phyloP scores from a whole-genome alignment of 2,888 invertebrate genomes.

The Zaprionus lineosus region DNA sequence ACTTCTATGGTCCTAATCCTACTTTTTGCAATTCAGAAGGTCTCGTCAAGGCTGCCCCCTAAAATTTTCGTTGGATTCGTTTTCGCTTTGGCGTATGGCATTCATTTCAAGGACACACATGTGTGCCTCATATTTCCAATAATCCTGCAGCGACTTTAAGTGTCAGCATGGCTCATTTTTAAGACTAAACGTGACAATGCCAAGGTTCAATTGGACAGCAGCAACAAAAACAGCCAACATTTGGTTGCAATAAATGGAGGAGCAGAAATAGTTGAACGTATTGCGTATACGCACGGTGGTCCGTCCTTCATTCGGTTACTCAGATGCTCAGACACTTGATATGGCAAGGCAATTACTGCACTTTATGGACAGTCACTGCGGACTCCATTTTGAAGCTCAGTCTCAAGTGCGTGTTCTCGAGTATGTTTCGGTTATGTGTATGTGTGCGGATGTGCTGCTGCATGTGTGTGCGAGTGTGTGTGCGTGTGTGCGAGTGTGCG shows the following conservation, averaged over 20 bases:
- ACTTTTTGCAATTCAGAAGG: too few relatives aligned
- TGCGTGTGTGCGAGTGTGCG: slow-evolving; percentile 2
- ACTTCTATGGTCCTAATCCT: too few relatives aligned
- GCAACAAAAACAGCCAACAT: not conserved
- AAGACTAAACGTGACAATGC: slow-evolving; percentile 60
- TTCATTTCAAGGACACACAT: slow-evolving; percentile 43
- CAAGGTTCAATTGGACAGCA: slow-evolving; percentile 38
- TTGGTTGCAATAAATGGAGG: not conserved
- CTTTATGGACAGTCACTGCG: slow-evolving; percentile 1
- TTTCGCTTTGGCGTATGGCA: slow-evolving; percentile 18
- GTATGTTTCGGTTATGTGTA: not conserved
- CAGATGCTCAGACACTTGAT: slow-evolving; percentile 17
- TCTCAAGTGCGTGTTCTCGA: too few relatives aligned
- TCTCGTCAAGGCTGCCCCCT: slow-evolving; percentile 11
- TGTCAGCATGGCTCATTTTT: slow-evolving; percentile 54
- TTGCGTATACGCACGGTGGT: slow-evolving; percentile 51
- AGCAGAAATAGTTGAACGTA: too few relatives aligned
- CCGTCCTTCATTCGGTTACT: too few relatives aligned
- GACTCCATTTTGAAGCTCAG: too few relatives aligned
- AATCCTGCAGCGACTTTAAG: slow-evolving; percentile 46
- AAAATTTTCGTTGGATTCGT: slow-evolving; percentile 1
- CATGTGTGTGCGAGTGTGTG: not conserved
- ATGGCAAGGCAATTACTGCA: slow-evolving; percentile 26
- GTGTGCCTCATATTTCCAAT: slow-evolving; percentile 39
- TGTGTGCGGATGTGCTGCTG: not conserved